Conservation (phyloP, 2,113 vertebrate species). For the Callipepla squamata region DNA sequence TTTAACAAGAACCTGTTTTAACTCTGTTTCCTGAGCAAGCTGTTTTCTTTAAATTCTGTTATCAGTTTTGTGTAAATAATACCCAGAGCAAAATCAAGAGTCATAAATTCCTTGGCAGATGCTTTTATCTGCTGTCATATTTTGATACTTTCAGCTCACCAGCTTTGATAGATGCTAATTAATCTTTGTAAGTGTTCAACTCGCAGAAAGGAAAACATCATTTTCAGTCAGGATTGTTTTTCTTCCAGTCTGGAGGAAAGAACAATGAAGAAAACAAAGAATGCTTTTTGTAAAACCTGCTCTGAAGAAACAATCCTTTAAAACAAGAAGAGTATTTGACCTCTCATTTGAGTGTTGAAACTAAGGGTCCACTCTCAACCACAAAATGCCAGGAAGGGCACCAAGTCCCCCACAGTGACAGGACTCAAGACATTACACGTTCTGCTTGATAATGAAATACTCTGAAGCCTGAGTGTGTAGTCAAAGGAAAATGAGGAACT, state of each 20-base stretch:
- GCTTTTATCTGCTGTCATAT: neutral
- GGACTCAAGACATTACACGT: neutral
- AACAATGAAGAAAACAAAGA: conserved; percentile 3
- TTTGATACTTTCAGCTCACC: conserved; percentile 26
- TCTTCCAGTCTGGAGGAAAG: conserved; percentile 44
- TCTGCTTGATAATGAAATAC: neutral
- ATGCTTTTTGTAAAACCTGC: conserved; percentile 9
- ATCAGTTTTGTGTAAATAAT: conserved; percentile 9
- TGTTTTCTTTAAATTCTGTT: neutral
- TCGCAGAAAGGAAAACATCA: neutral
- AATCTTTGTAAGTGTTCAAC: conserved; percentile 19
- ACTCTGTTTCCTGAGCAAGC: neutral
- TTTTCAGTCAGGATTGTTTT: conserved; percentile 51
- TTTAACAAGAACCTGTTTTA: neutral
- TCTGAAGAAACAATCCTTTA: neutral
- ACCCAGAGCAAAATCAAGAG: neutral
- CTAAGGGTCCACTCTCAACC: neutral
- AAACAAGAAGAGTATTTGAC: neutral
- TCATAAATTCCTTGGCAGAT: conserved; percentile 20
- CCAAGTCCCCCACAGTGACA: neutral
- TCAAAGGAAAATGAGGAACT: neutral
- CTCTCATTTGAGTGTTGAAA: neutral
- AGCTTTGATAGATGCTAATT: conserved; percentile 24
- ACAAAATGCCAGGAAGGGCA: neutral
- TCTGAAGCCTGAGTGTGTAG: neutral